These are phyloP conservation scores for Meriones unguiculatus DNA, from an alignment of 2,113 vertebrate genomes.

Conservation along the genomic window DNA sequence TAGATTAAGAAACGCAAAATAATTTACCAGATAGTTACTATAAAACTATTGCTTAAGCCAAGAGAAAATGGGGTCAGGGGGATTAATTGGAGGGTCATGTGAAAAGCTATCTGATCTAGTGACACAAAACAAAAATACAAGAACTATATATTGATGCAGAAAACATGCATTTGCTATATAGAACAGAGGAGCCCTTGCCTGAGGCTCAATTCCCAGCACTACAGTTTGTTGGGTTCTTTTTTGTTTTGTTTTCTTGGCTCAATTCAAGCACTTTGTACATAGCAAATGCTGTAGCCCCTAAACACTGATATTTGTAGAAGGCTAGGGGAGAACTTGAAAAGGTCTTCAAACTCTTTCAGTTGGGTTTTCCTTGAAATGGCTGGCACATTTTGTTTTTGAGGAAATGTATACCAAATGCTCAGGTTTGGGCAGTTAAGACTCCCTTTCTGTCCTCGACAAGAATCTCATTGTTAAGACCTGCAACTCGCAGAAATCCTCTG, in stretches of 20 bases:
- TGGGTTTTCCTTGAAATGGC: neutral
- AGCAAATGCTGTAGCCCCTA: neutral
- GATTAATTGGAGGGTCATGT: neutral
- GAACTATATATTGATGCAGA: neutral
- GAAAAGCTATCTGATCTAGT: neutral
- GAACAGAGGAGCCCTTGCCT: neutral
- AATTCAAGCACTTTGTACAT: neutral
- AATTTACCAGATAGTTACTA: neutral
- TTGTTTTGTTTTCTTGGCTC: neutral
- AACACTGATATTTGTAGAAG: neutral
- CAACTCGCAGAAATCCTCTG: neutral
- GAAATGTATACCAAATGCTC: neutral
- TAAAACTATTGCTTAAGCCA: neutral
- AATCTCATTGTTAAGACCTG: neutral
- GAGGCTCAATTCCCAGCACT: neutral
- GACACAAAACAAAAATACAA: neutral
- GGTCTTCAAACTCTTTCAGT: neutral
- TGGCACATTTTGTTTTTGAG: neutral
- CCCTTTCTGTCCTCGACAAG: neutral
- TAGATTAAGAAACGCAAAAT: slow-evolving; percentile 19
- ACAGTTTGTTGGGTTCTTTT: too few species aligned
- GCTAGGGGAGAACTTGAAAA: neutral
- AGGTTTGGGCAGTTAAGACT: neutral
- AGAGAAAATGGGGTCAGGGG: neutral
- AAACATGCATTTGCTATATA: neutral